Evolutionary conservation across 2,888 invertebrate species (phyloP), one percentile per base, ranked within the genome.

Genomic region (Lasioglossum marginatum): DNA sequence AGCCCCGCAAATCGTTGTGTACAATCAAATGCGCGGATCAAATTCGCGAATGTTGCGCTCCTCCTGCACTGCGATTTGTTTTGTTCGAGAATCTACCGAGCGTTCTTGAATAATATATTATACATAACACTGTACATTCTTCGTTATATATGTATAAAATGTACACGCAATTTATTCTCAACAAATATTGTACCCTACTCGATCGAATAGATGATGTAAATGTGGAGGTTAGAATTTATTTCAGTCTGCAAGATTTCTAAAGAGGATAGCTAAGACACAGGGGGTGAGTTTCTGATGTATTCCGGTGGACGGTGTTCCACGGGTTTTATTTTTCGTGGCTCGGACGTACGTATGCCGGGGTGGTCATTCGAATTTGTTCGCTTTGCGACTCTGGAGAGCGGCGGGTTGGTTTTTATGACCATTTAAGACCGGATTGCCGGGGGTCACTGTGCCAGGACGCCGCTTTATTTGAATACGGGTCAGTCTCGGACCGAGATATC

Each of bases 401-500:
- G 63, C 27, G 16, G 31, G 27, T 27, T 10, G 16, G 63, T 16
- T 63, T 63, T 31, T 19, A 45, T 27, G 5, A 23, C 19, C 19
- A 31, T 31, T 63, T 27, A 63, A 63, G 63, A 63, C 16, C 31
- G 63, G 31, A 63, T 31, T 16, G 63, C 63, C 63, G 63, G 27
- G 31, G 63, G 63, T 63, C 63, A 63, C 31, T 63, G 31, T 63
- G 31, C 63, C 31, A 31, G 31, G 31, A 16, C 31, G 63, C 16
- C 31, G 63, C 31, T 52, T 78, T 82, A 71, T 78, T 52, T 37
- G 82, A 82, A 82, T 71, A 48, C 34, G 40, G 34, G 27, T 70
- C 37, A 60, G 48, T 4, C 23, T 19, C 43, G 31, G 16, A 5
- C 34, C 34, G 60, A 66, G 48, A 75, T 80, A 80, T 80, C 75